Base-by-base conservation (phyloP, 2,797 vertebrate species). In the Neosalanx taihuensis region DNA sequence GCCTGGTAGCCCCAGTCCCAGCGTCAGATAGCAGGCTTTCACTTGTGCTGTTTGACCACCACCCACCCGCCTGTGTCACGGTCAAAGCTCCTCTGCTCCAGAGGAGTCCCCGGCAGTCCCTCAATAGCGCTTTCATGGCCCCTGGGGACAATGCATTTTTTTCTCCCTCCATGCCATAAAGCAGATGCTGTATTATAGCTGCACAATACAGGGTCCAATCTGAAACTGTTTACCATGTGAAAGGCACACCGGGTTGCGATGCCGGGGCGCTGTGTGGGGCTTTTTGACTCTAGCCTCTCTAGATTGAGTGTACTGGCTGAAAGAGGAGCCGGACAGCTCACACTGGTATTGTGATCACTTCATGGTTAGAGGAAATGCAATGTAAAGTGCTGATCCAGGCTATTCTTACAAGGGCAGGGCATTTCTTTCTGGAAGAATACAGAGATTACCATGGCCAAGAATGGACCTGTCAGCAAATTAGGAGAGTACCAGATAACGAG, bases 211-310 rank as follows among this genome's bases (percentile, higher is more conserved):
- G 73, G 79, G 79, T 74, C 88, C 81, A 77, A 37, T 91, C 86
- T 81, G 84, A 89, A 89, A 81, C 84, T 88, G 85, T 91, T 91
- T 91, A 91, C 85, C 90, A 90, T 93, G 85, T 82, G 85, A 90
- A 91, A 88, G 82, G 89, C 89, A 78, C 87, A 79, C 86, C 78
- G 76, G 89, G 84, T 89, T 81, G 90, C 86, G 87, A 84, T 85
- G 86, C 84, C 82, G 73, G 73, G 83, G 78, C 81, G 78, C 86
- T 90, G 88, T 86, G 88, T 90, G 82, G 81, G 87, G 73, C 85
- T 90, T 92, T 87, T 89, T 90, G 87, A 84, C 87, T 89, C 83
- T 84, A 88, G 46, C 37, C 78, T 84, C 90, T 90, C 90, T 88
- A 90, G 91, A 90, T 62, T 71, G 81, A 88, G 80, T 84, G 85